phyloP scores from a whole-genome alignment of 2,113 vertebrate genomes.

The Scophthalmus maximus region DNA sequence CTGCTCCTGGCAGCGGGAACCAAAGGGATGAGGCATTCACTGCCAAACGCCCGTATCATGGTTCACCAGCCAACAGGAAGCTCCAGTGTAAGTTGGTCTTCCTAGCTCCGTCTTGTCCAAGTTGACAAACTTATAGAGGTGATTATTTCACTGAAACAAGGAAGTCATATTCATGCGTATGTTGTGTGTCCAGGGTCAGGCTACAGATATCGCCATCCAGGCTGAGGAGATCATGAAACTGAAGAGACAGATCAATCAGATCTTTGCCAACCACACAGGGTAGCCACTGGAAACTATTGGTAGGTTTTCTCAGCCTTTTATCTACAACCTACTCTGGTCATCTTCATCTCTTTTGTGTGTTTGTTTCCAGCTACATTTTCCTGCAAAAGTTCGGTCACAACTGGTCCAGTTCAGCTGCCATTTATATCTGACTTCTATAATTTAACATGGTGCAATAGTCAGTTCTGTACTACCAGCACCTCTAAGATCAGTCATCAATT shows the following conservation, averaged over 20 bases:
- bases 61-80: conserved; percentile 94
- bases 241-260: conserved; percentile 89
- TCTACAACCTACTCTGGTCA: no score
- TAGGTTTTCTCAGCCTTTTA: conserved; percentile 53
- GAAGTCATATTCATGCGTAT: neutral
- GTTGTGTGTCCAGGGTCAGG: conserved; percentile 86
- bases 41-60: conserved; percentile 95
- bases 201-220: conserved; percentile 95
- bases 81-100: conserved; percentile 83
- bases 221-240: conserved; percentile 93
- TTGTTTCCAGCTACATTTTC: no score
- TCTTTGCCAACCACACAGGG: conserved; percentile 91
- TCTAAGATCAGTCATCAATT: no score
- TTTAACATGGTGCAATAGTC: no score
- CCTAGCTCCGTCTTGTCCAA: no score
- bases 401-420: no score
- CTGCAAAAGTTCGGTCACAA: no score
- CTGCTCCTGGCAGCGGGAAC: conserved; percentile 90
- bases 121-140: neutral
- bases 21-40: conserved; percentile 90
- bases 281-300: conserved; percentile 88
- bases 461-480: no score
- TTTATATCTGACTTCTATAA: no score
- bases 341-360: no score
- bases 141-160: neutral